phyloP scores from a whole-genome alignment of 2,113 vertebrate species.

The Hyperopisus bebe region DNA sequence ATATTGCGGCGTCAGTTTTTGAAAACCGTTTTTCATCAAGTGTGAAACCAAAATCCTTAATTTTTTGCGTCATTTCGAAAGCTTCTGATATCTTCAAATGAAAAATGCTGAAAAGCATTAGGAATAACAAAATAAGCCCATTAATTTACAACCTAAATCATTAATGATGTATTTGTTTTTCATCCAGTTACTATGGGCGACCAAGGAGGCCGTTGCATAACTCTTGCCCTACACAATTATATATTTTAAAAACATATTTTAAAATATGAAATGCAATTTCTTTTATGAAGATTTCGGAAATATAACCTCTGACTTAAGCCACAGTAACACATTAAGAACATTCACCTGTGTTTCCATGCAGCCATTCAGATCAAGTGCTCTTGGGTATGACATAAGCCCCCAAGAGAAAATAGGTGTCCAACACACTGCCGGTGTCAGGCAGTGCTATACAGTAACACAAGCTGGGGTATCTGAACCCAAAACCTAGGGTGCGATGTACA shows the following conservation, averaged over 20 bases:
- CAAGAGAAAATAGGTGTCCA: not conserved
- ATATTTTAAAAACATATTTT: not conserved
- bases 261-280: not conserved
- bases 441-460: not conserved
- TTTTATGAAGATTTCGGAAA: not conserved
- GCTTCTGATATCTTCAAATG: not conserved
- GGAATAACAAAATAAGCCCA: not conserved
- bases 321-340: not conserved
- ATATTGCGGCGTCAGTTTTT: not conserved
- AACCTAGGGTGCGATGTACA: not conserved
- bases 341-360: not conserved
- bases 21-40: not conserved
- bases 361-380: not conserved
- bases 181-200: not conserved
- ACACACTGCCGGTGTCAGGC: not conserved
- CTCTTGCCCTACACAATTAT: not conserved
- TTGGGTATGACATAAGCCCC: not conserved
- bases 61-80: not conserved
- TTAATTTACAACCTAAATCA: not conserved
- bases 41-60: not conserved
- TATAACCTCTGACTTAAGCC: not conserved
- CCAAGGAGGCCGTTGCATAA: not conserved
- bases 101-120: not conserved
- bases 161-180: not conserved
- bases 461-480: too few relatives aligned